Base-by-base conservation (phyloP, 2,113 vertebrate species). In the Corynorhinus townsendii region DNA sequence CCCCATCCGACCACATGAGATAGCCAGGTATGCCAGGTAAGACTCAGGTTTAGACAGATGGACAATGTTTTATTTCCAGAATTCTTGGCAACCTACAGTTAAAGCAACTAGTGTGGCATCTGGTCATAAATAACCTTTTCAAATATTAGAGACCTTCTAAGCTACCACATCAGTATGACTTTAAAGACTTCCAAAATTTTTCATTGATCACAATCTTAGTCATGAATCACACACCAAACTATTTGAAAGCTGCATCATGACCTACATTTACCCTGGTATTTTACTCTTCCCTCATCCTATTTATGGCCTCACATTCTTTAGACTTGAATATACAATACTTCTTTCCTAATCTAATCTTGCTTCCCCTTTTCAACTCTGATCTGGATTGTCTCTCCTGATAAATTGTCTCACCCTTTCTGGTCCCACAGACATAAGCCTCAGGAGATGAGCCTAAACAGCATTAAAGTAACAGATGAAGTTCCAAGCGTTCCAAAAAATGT, bases 41-140 rank as follows among this genome's bases (percentile, higher is more conserved):
- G 11, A 72, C 19, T 24, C 87, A 86, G 35, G 45, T 68, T 75
- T 87, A 73, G 45, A 87, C 24, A 52, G 71, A 16, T 89, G 1
- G 11, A 49, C 47, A 92, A 90, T 16, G 30, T 85, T 93, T 84
- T 38, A 64, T 45, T 92, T 95, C 45, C 49, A 85, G 66, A 95
- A 77, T 66, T n/a, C 3, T 72, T 45, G 20, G 19, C 11, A 88
- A 64, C 47, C 38, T 72, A 14, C 8, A 47, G 66, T 47, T 59
- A 73, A 62, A 68, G 28, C 11, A 90, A 69, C 16, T 52, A 28
- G 3, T 33, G 94, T 45, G 10, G 19, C 28, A 28, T 66, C 52
- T 90, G 45, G 14, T 86, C 24, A 79, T 12, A 17, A 90, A 76
- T 5, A 81, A 80, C 59, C 24, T 91, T 89, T 93, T 76, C 49